Conservation (phyloP, 2,888 invertebrate species). For the Tachina grossa region DNA sequence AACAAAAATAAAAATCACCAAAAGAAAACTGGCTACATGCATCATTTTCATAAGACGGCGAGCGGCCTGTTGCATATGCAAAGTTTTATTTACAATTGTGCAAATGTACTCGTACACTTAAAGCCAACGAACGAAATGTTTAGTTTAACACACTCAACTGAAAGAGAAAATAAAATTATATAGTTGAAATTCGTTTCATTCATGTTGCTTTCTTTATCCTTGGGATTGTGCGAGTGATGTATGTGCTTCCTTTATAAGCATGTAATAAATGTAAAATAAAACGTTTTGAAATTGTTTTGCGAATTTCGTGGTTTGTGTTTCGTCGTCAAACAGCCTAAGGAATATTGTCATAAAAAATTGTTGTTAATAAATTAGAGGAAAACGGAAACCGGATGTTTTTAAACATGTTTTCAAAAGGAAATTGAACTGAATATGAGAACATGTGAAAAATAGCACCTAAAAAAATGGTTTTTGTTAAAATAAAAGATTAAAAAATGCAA, state of each 20-base stretch:
- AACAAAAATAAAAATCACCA: not conserved
- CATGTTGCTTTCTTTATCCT: not conserved
- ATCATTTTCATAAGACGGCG: slow-evolving; percentile 75
- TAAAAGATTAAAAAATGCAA: not conserved
- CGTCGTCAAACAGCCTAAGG: slow-evolving; percentile 60
- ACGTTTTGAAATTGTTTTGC: slow-evolving; percentile 79
- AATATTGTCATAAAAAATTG: slow-evolving; percentile 66
- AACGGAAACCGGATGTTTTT: slow-evolving; percentile 69
- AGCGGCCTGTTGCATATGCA: slow-evolving; percentile 77
- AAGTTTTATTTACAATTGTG: slow-evolving; percentile 64
- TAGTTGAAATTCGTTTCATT: not conserved
- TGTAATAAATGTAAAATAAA: slow-evolving; percentile 18
- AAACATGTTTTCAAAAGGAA: slow-evolving; percentile 66
- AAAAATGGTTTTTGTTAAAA: slow-evolving; percentile 29
- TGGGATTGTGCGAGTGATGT: slow-evolving; percentile 8
- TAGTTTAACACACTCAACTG: not conserved
- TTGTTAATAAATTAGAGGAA: slow-evolving; percentile 69
- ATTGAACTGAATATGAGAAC: slow-evolving; percentile 62
- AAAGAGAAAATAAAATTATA: slow-evolving; percentile 9
- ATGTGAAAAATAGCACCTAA: slow-evolving; percentile 36
- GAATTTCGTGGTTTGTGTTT: slow-evolving; percentile 76
- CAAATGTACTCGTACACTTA: slow-evolving; percentile 15
- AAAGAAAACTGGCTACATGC: slow-evolving; percentile 27
- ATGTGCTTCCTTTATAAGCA: slow-evolving; percentile 14
- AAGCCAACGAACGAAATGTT: slow-evolving; percentile 15